Percentiles rank a stretch among this genome's conserved stretches.
Evolutionary conservation across 1,140 invertebrate species (phyloP).

Genomic region (Drosophila watanabei): DNA sequence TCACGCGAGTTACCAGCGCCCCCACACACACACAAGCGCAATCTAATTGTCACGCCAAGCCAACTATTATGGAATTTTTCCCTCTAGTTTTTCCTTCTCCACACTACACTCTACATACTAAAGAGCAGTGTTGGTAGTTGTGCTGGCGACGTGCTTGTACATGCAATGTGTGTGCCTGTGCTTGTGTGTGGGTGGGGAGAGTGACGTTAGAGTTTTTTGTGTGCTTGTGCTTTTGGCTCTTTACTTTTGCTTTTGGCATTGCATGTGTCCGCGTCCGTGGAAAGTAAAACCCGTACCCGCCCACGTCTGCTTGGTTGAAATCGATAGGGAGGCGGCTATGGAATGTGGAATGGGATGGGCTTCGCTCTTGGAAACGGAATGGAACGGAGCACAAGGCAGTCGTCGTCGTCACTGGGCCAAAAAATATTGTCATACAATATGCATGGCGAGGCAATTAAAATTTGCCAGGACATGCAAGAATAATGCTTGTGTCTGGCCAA

Average conservation of each 20-base stretch:
- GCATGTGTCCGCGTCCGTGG: conserved; percentile 72
- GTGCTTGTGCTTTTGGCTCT: conserved; percentile 38
- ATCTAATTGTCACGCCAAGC: conserved; percentile 81
- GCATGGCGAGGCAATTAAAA: conserved; percentile 69
- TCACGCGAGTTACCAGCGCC: conserved; percentile 24
- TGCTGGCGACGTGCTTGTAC: neutral
- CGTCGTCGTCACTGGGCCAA: conserved; percentile 39
- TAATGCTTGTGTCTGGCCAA: conserved; percentile 44
- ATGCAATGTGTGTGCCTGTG: neutral
- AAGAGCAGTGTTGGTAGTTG: neutral
- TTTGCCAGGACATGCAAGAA: conserved; percentile 60
- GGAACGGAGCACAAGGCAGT: conserved; percentile 20
- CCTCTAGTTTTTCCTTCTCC: conserved; percentile 32
- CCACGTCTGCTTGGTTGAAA: conserved; percentile 35
- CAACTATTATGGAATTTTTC: conserved; percentile 82
- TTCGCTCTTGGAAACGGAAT: neutral
- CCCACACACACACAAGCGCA: conserved; percentile 36
- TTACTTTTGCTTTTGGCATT: conserved; percentile 77
- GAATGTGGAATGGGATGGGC: neutral
- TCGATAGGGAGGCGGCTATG: conserved; percentile 35
- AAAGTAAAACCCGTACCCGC: conserved; percentile 65
- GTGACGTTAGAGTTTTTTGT: conserved; percentile 72
- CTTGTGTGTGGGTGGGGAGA: conserved; percentile 8
- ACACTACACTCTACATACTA: neutral
- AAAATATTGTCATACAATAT: conserved; percentile 70